Conservation (phyloP, 37 sponge, comb jelly and placozoan genomes). For the Cliona cf. orientalis region DNA sequence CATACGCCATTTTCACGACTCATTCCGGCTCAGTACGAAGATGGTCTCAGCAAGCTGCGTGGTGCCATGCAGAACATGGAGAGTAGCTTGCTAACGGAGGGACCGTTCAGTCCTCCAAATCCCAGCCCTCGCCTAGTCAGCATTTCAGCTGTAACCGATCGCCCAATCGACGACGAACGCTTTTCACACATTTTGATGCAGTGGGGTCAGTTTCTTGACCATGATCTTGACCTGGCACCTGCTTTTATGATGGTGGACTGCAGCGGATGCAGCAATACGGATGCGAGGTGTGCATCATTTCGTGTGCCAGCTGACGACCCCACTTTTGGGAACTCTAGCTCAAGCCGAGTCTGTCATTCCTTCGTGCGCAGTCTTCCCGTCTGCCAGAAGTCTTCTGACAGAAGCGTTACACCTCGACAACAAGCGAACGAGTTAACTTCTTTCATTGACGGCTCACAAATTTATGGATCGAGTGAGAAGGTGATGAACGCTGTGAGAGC, state of each 20-base stretch:
- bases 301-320: slow-evolving; percentile 37
- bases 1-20: slow-evolving; percentile 60
- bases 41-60: slow-evolving; percentile 55
- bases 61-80: slow-evolving; percentile 60
- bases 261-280: slow-evolving; percentile 9
- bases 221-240: slow-evolving; percentile 71
- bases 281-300: slow-evolving; percentile 43
- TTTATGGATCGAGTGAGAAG: slow-evolving; percentile 75
- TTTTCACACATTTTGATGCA: slow-evolving; percentile 88
- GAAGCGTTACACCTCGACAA: slow-evolving; percentile 33
- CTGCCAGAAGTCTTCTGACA: slow-evolving; percentile 13
- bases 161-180: slow-evolving; percentile 37
- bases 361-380: slow-evolving; percentile 24
- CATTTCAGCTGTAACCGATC: slow-evolving; percentile 2
- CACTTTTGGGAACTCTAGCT: slow-evolving; percentile 11
- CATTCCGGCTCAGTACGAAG: slow-evolving; percentile 77
- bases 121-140: slow-evolving; percentile 84
- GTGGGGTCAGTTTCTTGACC: slow-evolving; percentile 96
- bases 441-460: slow-evolving; percentile 81
- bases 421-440: slow-evolving; percentile 84
- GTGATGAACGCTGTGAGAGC: not conserved
- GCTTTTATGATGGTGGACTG: slow-evolving; percentile 19
- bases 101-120: slow-evolving; percentile 63
- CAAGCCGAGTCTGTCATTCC: slow-evolving; percentile 36
- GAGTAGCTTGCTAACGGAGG: not conserved